Conservation (phyloP, 2,113 vertebrate species). For the Diphyllodes magnificus region DNA sequence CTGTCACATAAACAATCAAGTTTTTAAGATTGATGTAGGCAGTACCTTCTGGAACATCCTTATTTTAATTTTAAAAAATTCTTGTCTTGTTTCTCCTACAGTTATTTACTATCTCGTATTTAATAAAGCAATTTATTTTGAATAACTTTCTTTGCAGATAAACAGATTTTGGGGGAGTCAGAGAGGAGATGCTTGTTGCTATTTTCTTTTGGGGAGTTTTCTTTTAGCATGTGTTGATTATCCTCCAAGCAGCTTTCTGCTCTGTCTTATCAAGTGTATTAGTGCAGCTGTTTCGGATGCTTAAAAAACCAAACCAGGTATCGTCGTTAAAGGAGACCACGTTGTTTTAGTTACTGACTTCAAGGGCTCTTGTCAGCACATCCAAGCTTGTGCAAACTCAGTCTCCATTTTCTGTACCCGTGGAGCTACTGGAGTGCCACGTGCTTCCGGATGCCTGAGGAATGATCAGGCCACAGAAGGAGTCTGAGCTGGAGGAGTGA, state of each 20-base stretch:
- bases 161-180: neutral
- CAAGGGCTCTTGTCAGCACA: neutral
- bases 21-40: neutral
- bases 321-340: neutral
- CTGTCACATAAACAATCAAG: neutral
- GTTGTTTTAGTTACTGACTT: neutral
- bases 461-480: neutral
- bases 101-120: neutral
- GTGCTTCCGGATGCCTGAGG: neutral
- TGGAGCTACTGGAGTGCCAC: neutral
- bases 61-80: neutral
- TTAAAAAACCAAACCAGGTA: neutral
- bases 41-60: neutral
- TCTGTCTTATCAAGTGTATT: neutral
- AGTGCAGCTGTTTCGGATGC: neutral
- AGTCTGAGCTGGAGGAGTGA: neutral
- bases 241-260: neutral
- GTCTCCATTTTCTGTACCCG: neutral
- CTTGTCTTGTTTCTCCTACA: neutral
- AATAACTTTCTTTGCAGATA: neutral
- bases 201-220: neutral
- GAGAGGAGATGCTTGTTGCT: neutral
- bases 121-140: neutral
- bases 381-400: neutral
- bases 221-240: neutral